These are phyloP conservation scores for Steinernema hermaphroditum DNA, from an alignment of 2,888 invertebrate species.

Conservation along the genomic window DNA sequence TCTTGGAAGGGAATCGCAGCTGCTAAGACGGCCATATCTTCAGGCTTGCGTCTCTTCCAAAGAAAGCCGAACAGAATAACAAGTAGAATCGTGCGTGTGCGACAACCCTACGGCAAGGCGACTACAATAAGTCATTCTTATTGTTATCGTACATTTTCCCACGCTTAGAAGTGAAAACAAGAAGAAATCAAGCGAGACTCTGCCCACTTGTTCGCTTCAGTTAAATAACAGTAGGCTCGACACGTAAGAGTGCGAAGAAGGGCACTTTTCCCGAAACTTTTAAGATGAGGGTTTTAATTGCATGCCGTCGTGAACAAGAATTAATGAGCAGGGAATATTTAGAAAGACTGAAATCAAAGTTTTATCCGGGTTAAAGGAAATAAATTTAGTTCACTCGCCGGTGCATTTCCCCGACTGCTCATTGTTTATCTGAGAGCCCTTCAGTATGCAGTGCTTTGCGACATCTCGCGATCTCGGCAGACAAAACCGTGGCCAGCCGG, in stretches of 20 bases:
- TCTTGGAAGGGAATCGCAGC: slow-evolving; percentile 17
- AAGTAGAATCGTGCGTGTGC: not conserved
- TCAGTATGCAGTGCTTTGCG: slow-evolving; percentile 1
- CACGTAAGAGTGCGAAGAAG: too few relatives aligned
- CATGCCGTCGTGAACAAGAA: too few relatives aligned
- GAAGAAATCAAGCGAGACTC: not conserved
- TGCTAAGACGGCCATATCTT: not conserved
- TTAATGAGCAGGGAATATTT: too few relatives aligned
- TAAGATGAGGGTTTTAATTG: too few relatives aligned
- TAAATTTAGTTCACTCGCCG: not conserved
- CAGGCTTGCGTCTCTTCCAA: not conserved
- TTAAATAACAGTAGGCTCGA: too few relatives aligned
- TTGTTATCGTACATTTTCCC: slow-evolving; percentile 25
- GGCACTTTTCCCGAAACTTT: too few relatives aligned
- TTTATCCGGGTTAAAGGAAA: not conserved
- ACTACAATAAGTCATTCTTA: not conserved
- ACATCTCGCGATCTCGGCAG: not conserved
- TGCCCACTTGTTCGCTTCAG: not conserved
- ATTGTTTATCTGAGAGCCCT: slow-evolving; percentile 24
- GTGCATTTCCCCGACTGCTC: not conserved
- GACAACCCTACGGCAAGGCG: not conserved
- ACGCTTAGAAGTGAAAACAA: not conserved
- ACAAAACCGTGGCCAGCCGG: too few relatives aligned
- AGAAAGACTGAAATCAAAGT: not conserved
- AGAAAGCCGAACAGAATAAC: slow-evolving; percentile 12